Evolutionary conservation across 2,797 vertebrate species (phyloP), one percentile per base, ranked within the genome.

Genomic region (Pagetopsis macropterus): DNA sequence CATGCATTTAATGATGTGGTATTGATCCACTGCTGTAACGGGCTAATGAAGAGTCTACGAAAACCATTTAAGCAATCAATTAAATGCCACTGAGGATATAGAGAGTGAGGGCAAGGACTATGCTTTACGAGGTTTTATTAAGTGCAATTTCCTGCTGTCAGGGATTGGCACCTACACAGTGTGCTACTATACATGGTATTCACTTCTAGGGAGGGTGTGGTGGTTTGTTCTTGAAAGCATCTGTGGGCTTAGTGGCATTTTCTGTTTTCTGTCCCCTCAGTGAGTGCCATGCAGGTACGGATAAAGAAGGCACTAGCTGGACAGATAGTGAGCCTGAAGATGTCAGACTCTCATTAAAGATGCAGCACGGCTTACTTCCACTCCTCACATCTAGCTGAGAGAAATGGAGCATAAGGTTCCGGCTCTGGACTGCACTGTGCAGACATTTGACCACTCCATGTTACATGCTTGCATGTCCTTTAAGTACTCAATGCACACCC

Each of bases 331-430:
- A 72, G 79, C 78, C 80, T 68, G 65, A 85, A 88, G 84, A 91
- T 89, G 86, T 87, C 89, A 93, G 88, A 79, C 75, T 83, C 66
- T 90, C 91, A 95, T 94, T 90, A 93, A 94, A 91, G 84, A 92
- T 94, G 91, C 86, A 94, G 62, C 51, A 69, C 15, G 56, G 50
- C 86, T 90, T 89, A 87, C 83, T 90, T 91, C 85, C 88, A 90
- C 84, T 74, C 76, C 80, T 83, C 88, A 89, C 74, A 82, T 91
- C 82, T 41, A 60, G 65, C 70, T 62, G 78, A 78, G 75, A 83
- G 87, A 87, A 88, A 81, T 87, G 75, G 90, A 88, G 89, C 88
- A 87, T 82, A 78, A 81, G 74, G 75, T 85, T 90, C 72, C 63
- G 55, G 72, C 77, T 83, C 77, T 78, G 78, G 78, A 79, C 84